Conservation (phyloP, 2,888 invertebrate species). For the Metallyticus violacea region DNA sequence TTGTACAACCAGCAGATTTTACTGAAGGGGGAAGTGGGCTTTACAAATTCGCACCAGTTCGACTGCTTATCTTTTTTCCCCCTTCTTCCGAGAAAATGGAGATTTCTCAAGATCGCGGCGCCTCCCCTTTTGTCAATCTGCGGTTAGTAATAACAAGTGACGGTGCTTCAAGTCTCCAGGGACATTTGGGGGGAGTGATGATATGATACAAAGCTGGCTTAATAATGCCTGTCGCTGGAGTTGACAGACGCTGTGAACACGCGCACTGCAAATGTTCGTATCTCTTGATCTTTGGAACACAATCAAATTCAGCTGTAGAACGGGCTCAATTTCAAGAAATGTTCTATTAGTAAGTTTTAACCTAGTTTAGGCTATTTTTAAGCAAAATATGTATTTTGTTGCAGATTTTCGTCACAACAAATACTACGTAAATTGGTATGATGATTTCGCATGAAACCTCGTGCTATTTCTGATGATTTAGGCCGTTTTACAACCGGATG, state of each 20-base stretch:
- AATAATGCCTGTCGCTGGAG: neutral
- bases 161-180: neutral
- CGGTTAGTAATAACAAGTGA: slow-evolving; percentile 26
- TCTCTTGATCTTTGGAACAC: neutral
- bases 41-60: neutral
- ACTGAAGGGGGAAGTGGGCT: neutral
- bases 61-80: neutral
- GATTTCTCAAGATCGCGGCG: neutral
- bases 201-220: neutral
- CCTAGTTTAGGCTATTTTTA: too few relatives aligned
- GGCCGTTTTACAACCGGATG: too few relatives aligned
- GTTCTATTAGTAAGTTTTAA: too few relatives aligned
- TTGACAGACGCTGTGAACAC: neutral
- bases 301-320: neutral
- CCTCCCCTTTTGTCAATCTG: slow-evolving; percentile 15
- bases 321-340: too few relatives aligned
- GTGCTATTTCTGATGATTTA: too few relatives aligned
- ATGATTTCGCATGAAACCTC: too few relatives aligned
- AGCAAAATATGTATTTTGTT: too few relatives aligned
- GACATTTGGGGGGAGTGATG: neutral
- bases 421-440: too few relatives aligned
- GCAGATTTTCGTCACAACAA: too few relatives aligned
- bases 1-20: too few relatives aligned
- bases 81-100: neutral
- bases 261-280: neutral